Evolutionary conservation across 1,140 invertebrate genomes (phyloP), one percentile per base, ranked within the genome.

Genomic region (Lasioglossum baleicum): DNA sequence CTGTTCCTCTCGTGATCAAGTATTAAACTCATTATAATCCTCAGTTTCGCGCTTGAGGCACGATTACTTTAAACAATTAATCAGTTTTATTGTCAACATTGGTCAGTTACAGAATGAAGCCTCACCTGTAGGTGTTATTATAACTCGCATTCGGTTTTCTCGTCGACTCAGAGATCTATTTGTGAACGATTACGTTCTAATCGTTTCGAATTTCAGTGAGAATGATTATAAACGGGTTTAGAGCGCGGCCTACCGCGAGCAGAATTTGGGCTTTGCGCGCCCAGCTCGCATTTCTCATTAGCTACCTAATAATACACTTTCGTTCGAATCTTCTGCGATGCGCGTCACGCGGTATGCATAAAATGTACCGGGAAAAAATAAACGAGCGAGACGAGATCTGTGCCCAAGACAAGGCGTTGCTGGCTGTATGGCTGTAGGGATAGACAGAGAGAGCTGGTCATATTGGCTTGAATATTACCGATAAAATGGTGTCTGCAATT

Each of bases 341-440:
- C 91, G 90, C 91, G 91, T 69, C 35, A 88, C 89, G 86, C 91
- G 90, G 74, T 80, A 87, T 90, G 86, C 82, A 91, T 90, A 88
- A 88, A 89, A 89, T 79, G 89, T 79, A 87, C 88, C 35, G 35
- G 88, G 56, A 20, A 87, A 90, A 90, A 92, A 90, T 89, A 90
- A 92, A 91, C 89, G 88, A 81, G 88, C 88, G 91, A 90, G 88
- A 88, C 88, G 90, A 35, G 35, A 91, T 83, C 89, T 83, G 76
- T 90, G 88, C 90, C 90, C 90, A 90, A 88, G 90, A 87, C 87
- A 90, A 88, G 88, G 83, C 87, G 91, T 88, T 89, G 91, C 83
- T 85, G 91, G 91, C 90, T 90, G 91, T 90, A 88, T 88, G 89
- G 44, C 92, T 93, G 92, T 93, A 90, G 92, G 90, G 90, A 93